Base-by-base conservation (phyloP, 2,113 vertebrate species). In the Zootoca vivipara region DNA sequence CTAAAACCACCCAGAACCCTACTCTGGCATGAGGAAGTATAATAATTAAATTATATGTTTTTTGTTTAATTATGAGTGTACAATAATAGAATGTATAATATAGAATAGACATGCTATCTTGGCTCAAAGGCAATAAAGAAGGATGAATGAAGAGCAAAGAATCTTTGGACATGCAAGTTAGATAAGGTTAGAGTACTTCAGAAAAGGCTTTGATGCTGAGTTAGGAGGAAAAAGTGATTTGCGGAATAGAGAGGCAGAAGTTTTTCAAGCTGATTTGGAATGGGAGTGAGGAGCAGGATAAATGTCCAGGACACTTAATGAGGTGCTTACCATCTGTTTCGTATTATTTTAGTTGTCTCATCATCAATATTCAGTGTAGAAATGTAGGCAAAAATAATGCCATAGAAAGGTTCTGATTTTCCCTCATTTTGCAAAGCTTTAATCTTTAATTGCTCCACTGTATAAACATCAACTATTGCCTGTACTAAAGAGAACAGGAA, bases 371-470 rank as follows among this genome's bases (percentile, higher is more conserved):
- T 97, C 73, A 99, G 94, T 35, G 94, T 96, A 87, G 98, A 98
- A 93, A 99, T 96, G 93, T 98, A 98, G 92, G 98, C 97, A 91
- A 98, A 99, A 58, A 97, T 96, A 89, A 99, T 96, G 58, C 98
- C 98, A 67, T 97, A 98, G 89, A 98, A 86, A 30, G 94, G 95
- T 9, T 96, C 95, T 40, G 70, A 73, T 90, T 95, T 97, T 75
- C 97, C 97, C 0, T 95, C 84, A 8, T 88, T 96, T 87, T 97
- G 97, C 30, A 94, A 95, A 92, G 95, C 93, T 95, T 95, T 98
- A 89, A 91, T 90, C 78, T 96, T 97, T 92, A 97, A 91, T 78
- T 97, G 94, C 62, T 96, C 88, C 90, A 98, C 96, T 13, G 97
- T 98, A 70, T 98, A 99, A 85, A 99, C 96, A 64, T 99, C 97